Base-by-base conservation (phyloP, 2,113 vertebrate species). In the Agapornis roseicollis region DNA sequence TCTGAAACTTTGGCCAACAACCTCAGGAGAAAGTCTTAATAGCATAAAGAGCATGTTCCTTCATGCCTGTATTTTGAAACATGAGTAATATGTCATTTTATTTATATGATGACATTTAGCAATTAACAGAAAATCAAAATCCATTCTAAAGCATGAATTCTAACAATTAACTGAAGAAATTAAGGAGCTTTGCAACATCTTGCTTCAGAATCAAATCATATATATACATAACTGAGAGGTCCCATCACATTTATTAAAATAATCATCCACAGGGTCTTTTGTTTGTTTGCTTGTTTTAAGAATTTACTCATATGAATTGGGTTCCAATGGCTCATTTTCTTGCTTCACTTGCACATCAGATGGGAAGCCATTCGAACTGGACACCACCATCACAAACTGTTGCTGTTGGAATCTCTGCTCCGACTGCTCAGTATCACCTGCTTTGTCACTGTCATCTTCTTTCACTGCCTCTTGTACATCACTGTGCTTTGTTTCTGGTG, bases 321-420 rank as follows among this genome's bases (percentile, higher is more conserved):
- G 81, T 89, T 98, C 97, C 90, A 97, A 95, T 3, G 96, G 97
- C 94, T 98, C 98, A 10, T 95, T 97, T 88, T 98, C 98, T 92
- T 97, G 96, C 80, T 98, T 98, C 60, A 97, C 52, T 94, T 98
- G 95, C 47, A 98, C 60, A 14, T 96, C 93, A 79, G 98, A 85
- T 66, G 98, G 58, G 83, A 98, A 97, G 63, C 96, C 97, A 80
- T 97, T 98, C 0, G 98, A 78, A 96, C 58, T 95, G 80, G 98
- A 97, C n/a, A 98, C 96, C 49, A 99, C 97, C 96, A 98, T 98
- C 58, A 99, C 97, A 31, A 98, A 98, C 4, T 98, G 97, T 7
- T 98, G 98, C 78, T 98, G 95, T 71, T 98, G 98, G 83, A 97
- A 95, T 39, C 95, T 92, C 72, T 97, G 93, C 82, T 98, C 98